Evolutionary conservation across 2,888 invertebrate genomes (phyloP), one percentile per base, ranked within the genome.

Genomic region (Chrysopilus asiliformis): DNA sequence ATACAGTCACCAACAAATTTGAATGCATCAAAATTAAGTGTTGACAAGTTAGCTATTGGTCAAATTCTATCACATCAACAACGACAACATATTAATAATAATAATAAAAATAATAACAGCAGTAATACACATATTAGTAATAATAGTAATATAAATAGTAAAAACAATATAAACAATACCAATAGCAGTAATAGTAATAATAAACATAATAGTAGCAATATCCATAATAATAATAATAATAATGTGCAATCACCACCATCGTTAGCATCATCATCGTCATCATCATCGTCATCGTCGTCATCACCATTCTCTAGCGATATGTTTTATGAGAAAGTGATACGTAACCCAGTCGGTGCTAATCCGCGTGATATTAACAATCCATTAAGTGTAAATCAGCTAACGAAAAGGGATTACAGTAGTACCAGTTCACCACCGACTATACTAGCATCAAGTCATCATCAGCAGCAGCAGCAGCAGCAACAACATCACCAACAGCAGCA

Each of bases 341-440:
- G 87, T 45, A 76, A 84, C 61, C 89, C 89, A 27, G 86, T 89
- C 39, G 89, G 89, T 41, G 86, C 87, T 31, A 89, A 89, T 66
- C 89, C 89, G 27, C 79, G 86, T 50, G 89, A 90, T 67, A 79
- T 84, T 47, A 90, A 90, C 68, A 89, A 90, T 68, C 90, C 90
- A 39, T 69, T 90, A 28, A 87, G 85, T 61, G 86, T 90, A 40
- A 87, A 87, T 53, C 87, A 89, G 65, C 68, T 90, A 49, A 87
- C 86, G 42, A 83, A 83, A 49, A 79, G 54, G 12, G 50, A 49
- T 42, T 50, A 47, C 31, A 44, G 41, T 27, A 42, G n/a, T 16
- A 34, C 18, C 30, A 34, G 7, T 30, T 19, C 19, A 22, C 13
- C 9, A 22, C 17, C 19, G 17, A 8, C 13, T 14, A 18, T 3